phyloP scores from a whole-genome alignment of 2,113 vertebrate species.

The Podarcis cretensis region DNA sequence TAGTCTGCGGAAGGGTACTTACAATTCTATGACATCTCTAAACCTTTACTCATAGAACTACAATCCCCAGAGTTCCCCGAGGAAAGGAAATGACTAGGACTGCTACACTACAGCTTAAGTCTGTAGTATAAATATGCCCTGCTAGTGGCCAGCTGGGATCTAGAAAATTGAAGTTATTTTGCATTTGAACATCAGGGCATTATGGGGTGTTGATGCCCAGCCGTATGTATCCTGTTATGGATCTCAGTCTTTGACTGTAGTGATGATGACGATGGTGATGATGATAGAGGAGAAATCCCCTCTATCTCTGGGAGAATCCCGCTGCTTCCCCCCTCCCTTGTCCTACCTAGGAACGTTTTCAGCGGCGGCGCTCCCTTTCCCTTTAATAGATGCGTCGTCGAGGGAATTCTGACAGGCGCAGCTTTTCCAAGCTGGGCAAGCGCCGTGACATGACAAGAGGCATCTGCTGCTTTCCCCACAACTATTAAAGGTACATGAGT shows the following conservation, averaged over 20 bases:
- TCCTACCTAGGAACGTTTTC: neutral
- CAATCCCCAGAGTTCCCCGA: neutral
- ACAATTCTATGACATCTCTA: neutral
- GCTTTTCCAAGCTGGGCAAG: neutral
- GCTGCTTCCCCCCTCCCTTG: neutral
- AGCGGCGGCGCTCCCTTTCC: neutral
- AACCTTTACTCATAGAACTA: neutral
- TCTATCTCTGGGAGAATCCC: neutral
- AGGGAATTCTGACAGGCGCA: neutral
- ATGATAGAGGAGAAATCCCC: neutral
- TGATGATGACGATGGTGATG: neutral
- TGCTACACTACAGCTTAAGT: neutral
- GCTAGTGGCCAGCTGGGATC: neutral
- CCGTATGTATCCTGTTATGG: accelerated
- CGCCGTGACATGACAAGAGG: neutral
- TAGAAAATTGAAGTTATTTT: neutral
- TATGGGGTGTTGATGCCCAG: neutral
- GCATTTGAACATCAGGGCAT: neutral
- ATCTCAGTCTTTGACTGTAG: neutral
- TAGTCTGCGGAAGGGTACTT: neutral
- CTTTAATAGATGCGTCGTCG: neutral
- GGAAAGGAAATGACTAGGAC: neutral
- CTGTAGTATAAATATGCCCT: neutral
- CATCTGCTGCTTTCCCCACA: neutral
- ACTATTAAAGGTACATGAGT: neutral